Base-by-base conservation (phyloP, 2,113 vertebrate species). In the Phoxinus phoxinus region DNA sequence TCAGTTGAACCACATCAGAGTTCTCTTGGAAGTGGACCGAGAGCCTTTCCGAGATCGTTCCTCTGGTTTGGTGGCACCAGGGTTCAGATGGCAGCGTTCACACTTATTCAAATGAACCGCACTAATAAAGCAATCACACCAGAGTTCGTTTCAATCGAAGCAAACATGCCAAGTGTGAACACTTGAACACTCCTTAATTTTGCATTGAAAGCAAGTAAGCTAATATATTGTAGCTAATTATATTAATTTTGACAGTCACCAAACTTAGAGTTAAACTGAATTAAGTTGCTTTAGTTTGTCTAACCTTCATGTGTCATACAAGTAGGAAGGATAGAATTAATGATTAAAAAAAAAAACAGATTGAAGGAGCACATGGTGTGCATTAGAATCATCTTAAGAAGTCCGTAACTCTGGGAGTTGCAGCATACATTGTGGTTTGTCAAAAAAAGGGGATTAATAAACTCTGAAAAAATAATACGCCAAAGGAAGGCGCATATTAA, bases 401-500 rank as follows among this genome's bases (percentile, higher is more conserved):
- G 17, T 59, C 58, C 7, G 41, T 85, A 85, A 87, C 65, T 59
- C 67, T 17, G 10, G 56, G 6, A 74, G 69, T 58, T 85, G 56
- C 81, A n/a, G 35, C 59, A 41, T 25, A 41, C 75, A 44, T 81
- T 86, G 46, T 65, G 79, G 82, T 65, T 85, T 79, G 61, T 78
- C 27, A 32, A 80, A 82, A 71, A 63, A 32, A 11, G n/a, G 41
- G 79, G 84, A 86, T 89, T 89, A 88, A 85, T 88, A 85, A 85
- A 83, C 74, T 74, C 63, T 85, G 82, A 83, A 80, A 87, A 90
- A 85, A 79, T 48, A 83, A 84, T 81, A 82, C 71, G 41, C 41
- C 84, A 87, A 84, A 87, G 78, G 77, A 87, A 87, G 86, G 78
- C 48, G 78, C 86, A 89, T 87, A 85, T 89, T 91, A 86, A 85